A percentile compares a stretch with the other conserved stretches of the same genome.
Evolutionary conservation across 37 sponge, comb jelly and placozoan genomes (phyloP).

Genomic region (Crambe crambe): DNA sequence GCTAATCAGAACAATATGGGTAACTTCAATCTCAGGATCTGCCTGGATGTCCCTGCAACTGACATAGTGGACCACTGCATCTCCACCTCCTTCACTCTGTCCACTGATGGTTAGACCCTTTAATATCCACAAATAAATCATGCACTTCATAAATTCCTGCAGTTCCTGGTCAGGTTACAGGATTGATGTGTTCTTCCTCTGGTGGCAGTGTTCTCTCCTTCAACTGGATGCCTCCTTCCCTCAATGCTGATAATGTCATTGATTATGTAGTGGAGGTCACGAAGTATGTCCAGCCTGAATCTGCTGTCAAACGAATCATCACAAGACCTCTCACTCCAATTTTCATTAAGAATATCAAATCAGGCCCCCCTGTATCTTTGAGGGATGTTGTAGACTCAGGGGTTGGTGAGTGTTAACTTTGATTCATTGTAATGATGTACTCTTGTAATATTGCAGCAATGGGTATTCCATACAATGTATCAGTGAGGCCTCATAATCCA

Average conservation of each 20-base stretch:
- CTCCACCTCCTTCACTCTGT: background rate
- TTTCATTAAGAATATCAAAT: no score
- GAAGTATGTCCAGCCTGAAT: background rate
- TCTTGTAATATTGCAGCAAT: background rate
- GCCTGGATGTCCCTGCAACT: background rate
- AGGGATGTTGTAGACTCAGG: background rate
- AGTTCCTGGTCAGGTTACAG: background rate
- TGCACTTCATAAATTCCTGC: no score
- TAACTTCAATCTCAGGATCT: no score
- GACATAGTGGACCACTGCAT: background rate
- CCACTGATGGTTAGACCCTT: background rate
- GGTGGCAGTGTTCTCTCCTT: background rate
- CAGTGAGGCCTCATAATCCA: slow-evolving; percentile 6
- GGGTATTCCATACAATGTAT: background rate
- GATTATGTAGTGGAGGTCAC: slow-evolving; percentile 10
- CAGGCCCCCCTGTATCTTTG: no score
- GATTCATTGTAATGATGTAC: background rate
- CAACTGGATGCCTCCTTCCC: background rate
- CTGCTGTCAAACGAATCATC: no score
- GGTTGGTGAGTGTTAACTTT: background rate
- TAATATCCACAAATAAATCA: no score
- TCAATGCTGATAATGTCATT: background rate
- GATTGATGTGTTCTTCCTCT: background rate
- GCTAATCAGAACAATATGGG: no score
- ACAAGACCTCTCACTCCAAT: no score